These are phyloP conservation scores for Cryptotermes secundus DNA, from an alignment of 1,140 invertebrate genomes.

Conservation along the genomic window DNA sequence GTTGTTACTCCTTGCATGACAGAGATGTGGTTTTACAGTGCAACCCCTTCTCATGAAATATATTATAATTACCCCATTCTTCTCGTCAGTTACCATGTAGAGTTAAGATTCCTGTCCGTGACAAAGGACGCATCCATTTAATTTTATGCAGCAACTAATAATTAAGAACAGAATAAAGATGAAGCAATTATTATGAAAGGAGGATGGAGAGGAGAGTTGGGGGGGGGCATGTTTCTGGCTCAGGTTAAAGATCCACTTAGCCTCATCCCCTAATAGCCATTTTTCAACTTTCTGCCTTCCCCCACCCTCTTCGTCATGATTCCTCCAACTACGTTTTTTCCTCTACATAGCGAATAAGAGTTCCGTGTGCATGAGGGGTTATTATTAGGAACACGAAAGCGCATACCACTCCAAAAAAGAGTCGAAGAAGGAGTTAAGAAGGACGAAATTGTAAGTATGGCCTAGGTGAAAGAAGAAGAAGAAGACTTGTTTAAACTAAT, in stretches of 20 bases:
- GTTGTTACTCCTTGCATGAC: not conserved
- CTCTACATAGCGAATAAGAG: not conserved
- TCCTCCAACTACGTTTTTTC: not conserved
- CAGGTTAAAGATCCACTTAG: slow-evolving; percentile 26
- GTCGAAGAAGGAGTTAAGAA: not conserved
- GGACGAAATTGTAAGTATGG: slow-evolving; percentile 15
- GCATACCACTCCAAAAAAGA: not conserved
- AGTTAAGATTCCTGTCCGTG: not conserved
- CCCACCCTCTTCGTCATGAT: not conserved
- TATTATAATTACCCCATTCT: not conserved
- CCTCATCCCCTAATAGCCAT: slow-evolving; percentile 17
- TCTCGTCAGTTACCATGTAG: not conserved
- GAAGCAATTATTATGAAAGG: not conserved
- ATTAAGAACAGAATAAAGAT: not conserved
- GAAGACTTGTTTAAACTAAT: slow-evolving; percentile 41
- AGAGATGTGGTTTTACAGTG: not conserved
- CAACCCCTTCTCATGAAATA: not conserved
- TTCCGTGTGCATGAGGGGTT: slow-evolving; percentile 21
- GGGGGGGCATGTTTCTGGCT: not conserved
- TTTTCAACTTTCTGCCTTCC: slow-evolving; percentile 1
- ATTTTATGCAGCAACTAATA: slow-evolving; percentile 15
- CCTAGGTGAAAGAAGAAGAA: not conserved
- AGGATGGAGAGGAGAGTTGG: not conserved
- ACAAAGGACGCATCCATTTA: not conserved
- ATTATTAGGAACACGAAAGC: slow-evolving; percentile 6